phyloP scores from a whole-genome alignment of 2,113 vertebrate species.

The Shinisaurus crocodilurus region DNA sequence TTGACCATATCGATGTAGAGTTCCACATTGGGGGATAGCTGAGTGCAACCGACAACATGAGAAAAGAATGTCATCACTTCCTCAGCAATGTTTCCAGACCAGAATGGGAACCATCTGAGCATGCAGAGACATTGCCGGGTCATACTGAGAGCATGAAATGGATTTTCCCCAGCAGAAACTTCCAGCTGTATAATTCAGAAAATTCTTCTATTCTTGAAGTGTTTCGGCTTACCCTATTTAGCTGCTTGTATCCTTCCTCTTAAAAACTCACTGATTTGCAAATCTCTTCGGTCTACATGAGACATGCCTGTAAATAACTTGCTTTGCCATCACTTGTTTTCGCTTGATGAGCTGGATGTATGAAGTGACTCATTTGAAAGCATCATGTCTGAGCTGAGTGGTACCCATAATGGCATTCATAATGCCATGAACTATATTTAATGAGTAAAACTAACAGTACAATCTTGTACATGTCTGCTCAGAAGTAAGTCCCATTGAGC shows the following conservation, averaged over 20 bases:
- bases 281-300: background rate
- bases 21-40: background rate
- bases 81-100: background rate
- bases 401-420: background rate
- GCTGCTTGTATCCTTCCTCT: background rate
- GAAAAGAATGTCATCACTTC: constrained; percentile 3
- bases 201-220: background rate
- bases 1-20: background rate
- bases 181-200: background rate
- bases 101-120: background rate
- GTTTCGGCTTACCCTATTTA: background rate
- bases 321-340: background rate
- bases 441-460: background rate
- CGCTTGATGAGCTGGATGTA: background rate
- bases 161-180: background rate
- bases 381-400: background rate
- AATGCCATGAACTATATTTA: background rate
- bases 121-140: background rate
- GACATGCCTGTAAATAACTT: background rate
- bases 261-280: background rate
- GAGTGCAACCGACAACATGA: background rate
- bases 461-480: background rate
- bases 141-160: background rate
- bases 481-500: too few species aligned
- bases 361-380: background rate